Base-by-base conservation (phyloP, 2,797 vertebrate genomes). In the Apogon hyalosoma region DNA sequence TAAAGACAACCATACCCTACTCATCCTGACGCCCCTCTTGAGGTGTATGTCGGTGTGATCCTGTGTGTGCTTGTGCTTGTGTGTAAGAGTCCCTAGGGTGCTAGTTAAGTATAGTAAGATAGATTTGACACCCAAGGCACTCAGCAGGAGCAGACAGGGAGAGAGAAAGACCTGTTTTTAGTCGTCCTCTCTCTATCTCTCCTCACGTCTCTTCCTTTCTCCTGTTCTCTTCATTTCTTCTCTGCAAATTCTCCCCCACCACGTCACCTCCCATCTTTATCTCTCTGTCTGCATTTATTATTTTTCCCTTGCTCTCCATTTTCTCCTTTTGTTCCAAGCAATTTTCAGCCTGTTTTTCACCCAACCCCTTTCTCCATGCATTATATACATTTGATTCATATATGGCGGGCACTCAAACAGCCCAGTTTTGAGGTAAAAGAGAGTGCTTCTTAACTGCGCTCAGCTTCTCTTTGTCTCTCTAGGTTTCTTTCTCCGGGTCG, bases 41-140 rank as follows among this genome's bases (percentile, higher is more conserved):
- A 76, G 46, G 39, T 42, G 67, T 79, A 52, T 46, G 74, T 48
- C 1, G 49, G 28, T 74, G 56, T 65, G 71, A 58, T 41, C 16
- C n/a, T 0, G 54, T 36, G 40, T 39, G 63, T 42, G 31, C 18
- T 28, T 39, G 63, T 42, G 31, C 18, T 28, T 33, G 52, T 39
- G 55, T 50, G 70, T 36, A 40, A 36, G 63, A 28, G 54, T 84
- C 83, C 79, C 79, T 14, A 1, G 63, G 73, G 87, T 74, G 66
- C 62, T 79, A 77, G 87, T 87, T 85, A 87, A 87, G 85, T 88
- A 85, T 77, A 85, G 69, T 78, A 83, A 88, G 83, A 87, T 85
- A 84, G 77, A 89, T 89, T 58, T 79, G 82, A 80, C 80, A 74
- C 77, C 73, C 28, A 63, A 62, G 77, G 87, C 85, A 54, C 77